A percentile compares a stretch with the other conserved stretches of the same genome.
Evolutionary conservation across 2,797 vertebrate species (phyloP).

Genomic region (Nannoperca australis): DNA sequence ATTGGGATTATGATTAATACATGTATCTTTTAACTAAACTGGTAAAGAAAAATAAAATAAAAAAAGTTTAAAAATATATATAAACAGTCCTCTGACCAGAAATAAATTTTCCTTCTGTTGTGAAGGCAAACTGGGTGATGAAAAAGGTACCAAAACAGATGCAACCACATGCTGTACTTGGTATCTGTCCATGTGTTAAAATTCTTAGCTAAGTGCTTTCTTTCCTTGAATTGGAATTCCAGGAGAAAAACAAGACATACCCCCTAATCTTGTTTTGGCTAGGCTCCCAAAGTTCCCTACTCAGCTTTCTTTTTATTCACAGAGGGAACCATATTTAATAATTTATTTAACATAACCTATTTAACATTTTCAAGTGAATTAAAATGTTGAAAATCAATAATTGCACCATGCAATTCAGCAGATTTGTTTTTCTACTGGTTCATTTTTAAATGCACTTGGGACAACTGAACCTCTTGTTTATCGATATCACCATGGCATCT

Average conservation of each 20-base stretch:
- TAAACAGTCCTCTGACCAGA: not conserved
- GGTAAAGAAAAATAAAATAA: not conserved
- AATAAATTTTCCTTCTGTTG: constrained; percentile 2
- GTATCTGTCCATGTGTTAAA: constrained; percentile 16
- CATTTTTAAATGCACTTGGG: constrained; percentile 32
- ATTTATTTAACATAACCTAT: constrained; percentile 35
- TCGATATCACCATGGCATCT: constrained; percentile 43
- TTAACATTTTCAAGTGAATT: constrained; percentile 50
- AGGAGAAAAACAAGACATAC: constrained; percentile 12
- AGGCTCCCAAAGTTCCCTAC: constrained; percentile 1
- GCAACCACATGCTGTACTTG: not conserved
- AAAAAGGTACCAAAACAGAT: constrained; percentile 13
- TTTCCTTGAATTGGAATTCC: constrained; percentile 1
- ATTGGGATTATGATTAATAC: too few relatives aligned
- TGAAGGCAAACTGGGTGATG: not conserved
- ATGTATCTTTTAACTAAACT: not conserved
- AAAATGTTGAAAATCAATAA: constrained; percentile 59
- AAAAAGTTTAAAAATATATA: too few relatives aligned
- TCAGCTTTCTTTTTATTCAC: constrained; percentile 33
- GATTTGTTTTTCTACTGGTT: constrained; percentile 46
- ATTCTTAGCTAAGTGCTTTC: not conserved
- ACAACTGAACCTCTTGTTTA: constrained; percentile 32
- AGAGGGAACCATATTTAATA: constrained; percentile 18
- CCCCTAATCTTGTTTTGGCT: constrained; percentile 13
- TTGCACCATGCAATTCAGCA: constrained; percentile 37